Conservation (phyloP, 1,140 invertebrate species). For the Oscheius sp. region DNA sequence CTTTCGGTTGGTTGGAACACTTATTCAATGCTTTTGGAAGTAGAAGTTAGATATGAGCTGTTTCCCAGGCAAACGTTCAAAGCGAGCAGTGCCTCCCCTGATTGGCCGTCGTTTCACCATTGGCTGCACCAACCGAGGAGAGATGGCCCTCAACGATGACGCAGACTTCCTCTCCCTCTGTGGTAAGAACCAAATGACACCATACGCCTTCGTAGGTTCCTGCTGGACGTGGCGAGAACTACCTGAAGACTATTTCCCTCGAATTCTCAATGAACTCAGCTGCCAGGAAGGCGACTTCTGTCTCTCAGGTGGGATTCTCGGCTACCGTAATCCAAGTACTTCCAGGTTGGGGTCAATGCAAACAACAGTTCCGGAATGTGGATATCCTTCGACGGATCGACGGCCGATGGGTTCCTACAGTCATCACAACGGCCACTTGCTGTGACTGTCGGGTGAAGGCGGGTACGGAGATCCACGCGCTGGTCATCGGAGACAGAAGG, state of each 20-base stretch:
- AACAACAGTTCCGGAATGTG: slow-evolving; percentile 36
- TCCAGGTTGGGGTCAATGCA: slow-evolving; percentile 38
- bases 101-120: slow-evolving; percentile 34
- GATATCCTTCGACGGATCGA: slow-evolving; percentile 32
- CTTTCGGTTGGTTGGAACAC: too few species aligned
- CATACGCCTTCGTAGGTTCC: background rate
- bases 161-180: slow-evolving; percentile 33
- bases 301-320: slow-evolving; percentile 13
- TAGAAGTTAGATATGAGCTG: too few species aligned
- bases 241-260: slow-evolving; percentile 38
- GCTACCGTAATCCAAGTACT: background rate
- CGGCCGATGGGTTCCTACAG: slow-evolving; percentile 33
- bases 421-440: slow-evolving; percentile 34
- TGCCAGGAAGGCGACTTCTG: slow-evolving; percentile 39
- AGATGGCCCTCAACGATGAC: slow-evolving; percentile 16
- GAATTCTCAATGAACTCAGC: slow-evolving; percentile 38
- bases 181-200: background rate
- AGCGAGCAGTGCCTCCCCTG: background rate
- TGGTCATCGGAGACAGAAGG: slow-evolving; percentile 27
- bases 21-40: too few species aligned
- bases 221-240: slow-evolving; percentile 41
- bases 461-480: slow-evolving; percentile 34
- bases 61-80: too few species aligned
- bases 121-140: slow-evolving; percentile 30
- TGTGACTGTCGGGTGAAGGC: slow-evolving; percentile 38